Percentiles rank a stretch among this genome's conserved stretches.
phyloP scores from a whole-genome alignment of 2,797 vertebrate genomes.

The Luscinia luscinia region DNA sequence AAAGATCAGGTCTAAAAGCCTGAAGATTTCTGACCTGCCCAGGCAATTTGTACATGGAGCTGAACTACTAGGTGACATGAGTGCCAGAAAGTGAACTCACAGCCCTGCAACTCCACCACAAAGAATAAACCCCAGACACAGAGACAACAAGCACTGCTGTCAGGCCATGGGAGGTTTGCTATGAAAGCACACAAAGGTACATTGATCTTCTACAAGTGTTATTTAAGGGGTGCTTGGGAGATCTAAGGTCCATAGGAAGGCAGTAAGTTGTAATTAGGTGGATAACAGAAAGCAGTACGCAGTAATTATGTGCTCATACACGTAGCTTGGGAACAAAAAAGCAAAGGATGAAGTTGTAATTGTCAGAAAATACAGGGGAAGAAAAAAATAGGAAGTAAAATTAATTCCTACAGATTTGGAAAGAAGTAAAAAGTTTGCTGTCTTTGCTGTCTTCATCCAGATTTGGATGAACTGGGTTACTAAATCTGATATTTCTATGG shows the following conservation, averaged over 20 bases:
- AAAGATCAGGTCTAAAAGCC: background rate
- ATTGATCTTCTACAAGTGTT: background rate
- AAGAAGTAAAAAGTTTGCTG: background rate
- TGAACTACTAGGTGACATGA: background rate
- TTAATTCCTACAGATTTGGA: background rate
- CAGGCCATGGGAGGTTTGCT: background rate
- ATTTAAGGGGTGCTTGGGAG: background rate
- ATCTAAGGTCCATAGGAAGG: background rate
- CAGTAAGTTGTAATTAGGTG: background rate
- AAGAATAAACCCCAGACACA: background rate
- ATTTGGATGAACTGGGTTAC: background rate
- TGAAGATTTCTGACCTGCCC: background rate
- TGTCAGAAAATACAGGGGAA: background rate
- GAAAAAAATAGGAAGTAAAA: background rate
- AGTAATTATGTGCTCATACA: fast-evolving
- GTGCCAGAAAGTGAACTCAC: background rate
- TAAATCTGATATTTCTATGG: background rate
- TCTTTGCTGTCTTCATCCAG: background rate
- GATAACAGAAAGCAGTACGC: background rate
- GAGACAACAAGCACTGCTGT: background rate
- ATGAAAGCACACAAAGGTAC: background rate
- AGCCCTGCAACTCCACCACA: background rate
- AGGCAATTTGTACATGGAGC: background rate
- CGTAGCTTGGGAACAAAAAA: background rate
- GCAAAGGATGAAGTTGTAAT: background rate